phyloP scores from a whole-genome alignment of 2,797 vertebrate genomes.

The Podargus strigoides region DNA sequence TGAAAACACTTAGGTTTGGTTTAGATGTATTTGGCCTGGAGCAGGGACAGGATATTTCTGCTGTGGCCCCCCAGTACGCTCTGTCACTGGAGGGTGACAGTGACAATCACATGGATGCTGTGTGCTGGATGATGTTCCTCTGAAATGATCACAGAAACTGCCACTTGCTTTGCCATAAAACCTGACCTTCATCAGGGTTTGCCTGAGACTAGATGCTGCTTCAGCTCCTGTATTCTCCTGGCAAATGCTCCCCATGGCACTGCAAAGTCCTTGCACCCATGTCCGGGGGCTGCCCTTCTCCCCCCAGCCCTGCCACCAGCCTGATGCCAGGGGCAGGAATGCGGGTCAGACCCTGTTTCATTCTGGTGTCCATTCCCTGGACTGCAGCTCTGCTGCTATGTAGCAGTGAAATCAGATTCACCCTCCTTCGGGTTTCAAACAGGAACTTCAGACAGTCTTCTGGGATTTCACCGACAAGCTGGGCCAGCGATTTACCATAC shows the following conservation, averaged over 20 bases:
- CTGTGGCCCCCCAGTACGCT: not conserved
- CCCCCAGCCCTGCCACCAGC: not conserved
- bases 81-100: not conserved
- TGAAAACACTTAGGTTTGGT: not conserved
- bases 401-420: not conserved
- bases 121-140: not conserved
- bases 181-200: not conserved
- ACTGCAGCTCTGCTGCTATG: not conserved
- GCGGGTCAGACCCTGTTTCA: accelerated
- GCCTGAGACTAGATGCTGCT: not conserved
- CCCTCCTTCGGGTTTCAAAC: not conserved
- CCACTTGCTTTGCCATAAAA: not conserved
- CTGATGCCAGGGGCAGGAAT: not conserved
- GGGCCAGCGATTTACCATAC: not conserved
- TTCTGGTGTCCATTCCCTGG: not conserved
- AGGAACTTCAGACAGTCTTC: not conserved
- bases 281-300: accelerated
- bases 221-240: not conserved
- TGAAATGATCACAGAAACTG: not conserved
- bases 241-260: not conserved
- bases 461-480: not conserved
- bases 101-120: not conserved
- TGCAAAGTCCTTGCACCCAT: not conserved
- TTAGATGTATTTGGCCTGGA: not conserved
- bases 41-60: not conserved